Evolutionary conservation across 2,113 vertebrate genomes (phyloP).

Genomic region (Pseudorasbora parva): DNA sequence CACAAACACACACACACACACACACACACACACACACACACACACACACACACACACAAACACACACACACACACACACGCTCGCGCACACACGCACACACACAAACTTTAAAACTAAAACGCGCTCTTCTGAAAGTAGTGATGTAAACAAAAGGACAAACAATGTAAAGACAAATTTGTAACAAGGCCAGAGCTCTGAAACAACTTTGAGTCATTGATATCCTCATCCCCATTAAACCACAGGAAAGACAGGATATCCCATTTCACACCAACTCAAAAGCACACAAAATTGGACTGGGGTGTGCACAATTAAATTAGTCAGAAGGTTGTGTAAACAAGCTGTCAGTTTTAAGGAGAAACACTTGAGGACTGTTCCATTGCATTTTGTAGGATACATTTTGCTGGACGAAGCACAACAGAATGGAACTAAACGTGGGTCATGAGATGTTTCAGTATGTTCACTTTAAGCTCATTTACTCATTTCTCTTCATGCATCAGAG

Average conservation of each 20-base stretch:
- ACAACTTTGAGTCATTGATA: slow-evolving; percentile 37
- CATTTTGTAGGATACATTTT: not conserved
- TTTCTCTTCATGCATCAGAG: not conserved
- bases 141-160: not conserved
- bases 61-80: not conserved
- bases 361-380: too few relatives aligned
- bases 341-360: not conserved
- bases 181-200: not conserved
- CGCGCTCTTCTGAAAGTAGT: not conserved
- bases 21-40: not conserved
- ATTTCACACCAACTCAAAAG: not conserved
- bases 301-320: not conserved
- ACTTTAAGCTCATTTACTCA: not conserved
- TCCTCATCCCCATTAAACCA: slow-evolving; percentile 20
- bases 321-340: not conserved
- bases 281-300: not conserved
- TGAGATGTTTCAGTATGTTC: too few relatives aligned
- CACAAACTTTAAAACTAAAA: not conserved
- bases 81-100: not conserved
- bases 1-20: not conserved
- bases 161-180: not conserved
- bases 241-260: not conserved
- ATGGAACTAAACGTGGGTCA: not conserved
- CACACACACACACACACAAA: not conserved
- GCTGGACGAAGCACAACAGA: not conserved